Conservation (phyloP, 2,888 invertebrate genomes). For the Xylocampa areola region DNA sequence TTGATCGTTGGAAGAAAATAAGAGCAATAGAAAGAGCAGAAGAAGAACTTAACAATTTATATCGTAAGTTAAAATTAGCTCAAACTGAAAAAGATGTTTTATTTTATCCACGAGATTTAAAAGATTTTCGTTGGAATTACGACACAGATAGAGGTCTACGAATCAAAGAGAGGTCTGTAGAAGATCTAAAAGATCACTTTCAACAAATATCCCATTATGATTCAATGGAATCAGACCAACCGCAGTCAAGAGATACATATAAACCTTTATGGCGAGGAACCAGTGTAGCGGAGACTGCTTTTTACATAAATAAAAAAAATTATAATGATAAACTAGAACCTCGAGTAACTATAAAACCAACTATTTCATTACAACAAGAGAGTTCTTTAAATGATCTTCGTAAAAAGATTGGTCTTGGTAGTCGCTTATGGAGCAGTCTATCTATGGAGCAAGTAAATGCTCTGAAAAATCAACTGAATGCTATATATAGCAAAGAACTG, state of each 20-base stretch:
- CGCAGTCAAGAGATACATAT: conserved; percentile 91
- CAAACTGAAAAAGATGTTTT: conserved; percentile 96
- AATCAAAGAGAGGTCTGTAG: conserved; percentile 96
- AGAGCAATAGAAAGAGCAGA: conserved; percentile 94
- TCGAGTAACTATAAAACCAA: conserved; percentile 69
- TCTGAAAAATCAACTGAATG: conserved; percentile 94
- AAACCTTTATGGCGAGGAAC: conserved; percentile 95
- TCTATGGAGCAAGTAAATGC: conserved; percentile 95
- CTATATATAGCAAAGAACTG: conserved; percentile 93
- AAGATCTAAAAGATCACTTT: conserved; percentile 94
- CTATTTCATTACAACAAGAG: conserved; percentile 75
- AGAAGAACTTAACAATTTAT: conserved; percentile 94
- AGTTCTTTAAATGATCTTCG: conserved; percentile 82
- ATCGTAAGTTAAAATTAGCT: conserved; percentile 93
- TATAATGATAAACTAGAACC: conserved; percentile 79
- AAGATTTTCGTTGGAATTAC: conserved; percentile 93
- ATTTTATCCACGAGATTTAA: conserved; percentile 93
- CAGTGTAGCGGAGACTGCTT: conserved; percentile 94
- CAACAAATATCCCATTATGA: conserved; percentile 90
- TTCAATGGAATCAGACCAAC: conserved; percentile 81
- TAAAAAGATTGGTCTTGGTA: conserved; percentile 91
- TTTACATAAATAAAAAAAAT: conserved; percentile 91
- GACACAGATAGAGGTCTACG: conserved; percentile 93
- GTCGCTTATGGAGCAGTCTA: conserved; percentile 94
- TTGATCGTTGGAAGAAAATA: conserved; percentile 95